phyloP scores from a whole-genome alignment of 2,797 vertebrate species.

The Cetoscarus ocellatus region DNA sequence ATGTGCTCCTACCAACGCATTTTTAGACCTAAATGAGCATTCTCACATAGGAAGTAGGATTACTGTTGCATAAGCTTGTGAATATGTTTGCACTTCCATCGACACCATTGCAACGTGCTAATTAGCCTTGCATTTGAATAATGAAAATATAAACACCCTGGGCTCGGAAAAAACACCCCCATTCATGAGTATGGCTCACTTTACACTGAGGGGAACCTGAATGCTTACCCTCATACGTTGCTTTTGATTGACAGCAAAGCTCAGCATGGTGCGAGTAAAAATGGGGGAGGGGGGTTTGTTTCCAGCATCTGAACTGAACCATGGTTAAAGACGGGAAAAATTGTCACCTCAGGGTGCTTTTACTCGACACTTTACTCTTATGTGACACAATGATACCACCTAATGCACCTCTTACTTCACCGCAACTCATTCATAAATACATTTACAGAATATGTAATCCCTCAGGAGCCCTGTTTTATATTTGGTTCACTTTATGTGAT shows the following conservation, averaged over 20 bases:
- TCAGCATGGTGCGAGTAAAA: slow-evolving; percentile 16
- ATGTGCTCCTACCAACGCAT: slow-evolving; percentile 1
- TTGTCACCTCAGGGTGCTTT: slow-evolving; percentile 61
- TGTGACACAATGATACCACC: slow-evolving; percentile 56
- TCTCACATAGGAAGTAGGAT: slow-evolving; percentile 1
- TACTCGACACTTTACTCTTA: slow-evolving; percentile 58
- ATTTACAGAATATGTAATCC: slow-evolving; percentile 11
- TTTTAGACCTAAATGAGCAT: slow-evolving; percentile 11
- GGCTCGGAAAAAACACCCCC: slow-evolving; percentile 17
- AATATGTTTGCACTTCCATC: neutral
- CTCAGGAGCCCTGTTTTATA: slow-evolving; percentile 40
- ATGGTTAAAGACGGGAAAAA: slow-evolving; percentile 46
- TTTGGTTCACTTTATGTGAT: slow-evolving; percentile 29
- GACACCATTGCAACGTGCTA: neutral
- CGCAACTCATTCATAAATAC: slow-evolving; percentile 39
- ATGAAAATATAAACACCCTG: neutral
- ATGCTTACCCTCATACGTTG: slow-evolving; percentile 7
- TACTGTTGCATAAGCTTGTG: slow-evolving; percentile 4
- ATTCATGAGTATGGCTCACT: slow-evolving; percentile 17
- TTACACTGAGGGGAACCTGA: slow-evolving; percentile 16
- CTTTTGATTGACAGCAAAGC: slow-evolving; percentile 46
- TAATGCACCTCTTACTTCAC: slow-evolving; percentile 45
- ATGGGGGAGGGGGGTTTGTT: slow-evolving; percentile 10
- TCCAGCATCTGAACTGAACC: slow-evolving; percentile 45
- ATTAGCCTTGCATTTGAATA: slow-evolving; percentile 31